phyloP scores from a whole-genome alignment of 2,113 vertebrate genomes.

The Notiomystis cincta region DNA sequence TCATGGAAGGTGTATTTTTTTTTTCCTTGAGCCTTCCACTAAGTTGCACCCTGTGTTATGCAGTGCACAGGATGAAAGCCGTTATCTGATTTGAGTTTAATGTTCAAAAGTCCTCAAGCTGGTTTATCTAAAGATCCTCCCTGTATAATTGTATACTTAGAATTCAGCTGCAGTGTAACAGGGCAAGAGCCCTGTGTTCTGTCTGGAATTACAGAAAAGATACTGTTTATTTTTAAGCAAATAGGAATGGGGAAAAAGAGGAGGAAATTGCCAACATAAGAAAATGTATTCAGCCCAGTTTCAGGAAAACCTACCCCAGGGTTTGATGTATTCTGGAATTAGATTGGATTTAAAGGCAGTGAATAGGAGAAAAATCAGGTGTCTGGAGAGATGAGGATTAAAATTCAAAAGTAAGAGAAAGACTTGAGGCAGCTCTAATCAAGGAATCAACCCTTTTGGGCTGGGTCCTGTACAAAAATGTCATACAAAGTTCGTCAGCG shows the following conservation, averaged over 20 bases:
- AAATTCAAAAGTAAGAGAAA: constrained; percentile 31
- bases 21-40: constrained; percentile 65
- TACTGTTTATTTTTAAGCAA: constrained; percentile 70
- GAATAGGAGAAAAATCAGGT: neutral
- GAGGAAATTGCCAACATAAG: neutral
- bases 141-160: constrained; percentile 73
- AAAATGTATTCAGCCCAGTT: constrained; percentile 40
- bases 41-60: constrained; percentile 46
- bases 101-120: constrained; percentile 72
- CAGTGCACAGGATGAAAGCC: constrained; percentile 66
- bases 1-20: neutral
- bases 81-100: constrained; percentile 73
- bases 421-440: constrained; percentile 13
- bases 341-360: constrained; percentile 28
- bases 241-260: neutral
- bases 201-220: constrained; percentile 64
- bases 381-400: constrained; percentile 37
- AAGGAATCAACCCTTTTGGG: constrained; percentile 23
- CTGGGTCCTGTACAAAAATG: neutral
- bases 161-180: constrained; percentile 67
- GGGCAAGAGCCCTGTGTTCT: constrained; percentile 50
- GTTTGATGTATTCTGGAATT: constrained; percentile 20
- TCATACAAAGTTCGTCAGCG: neutral
- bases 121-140: constrained; percentile 71
- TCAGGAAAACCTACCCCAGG: constrained; percentile 28